A percentile compares a stretch with the other conserved stretches of the same genome.
Evolutionary conservation across 2,797 vertebrate genomes (phyloP).

Genomic region (Catostomus latipinnis): DNA sequence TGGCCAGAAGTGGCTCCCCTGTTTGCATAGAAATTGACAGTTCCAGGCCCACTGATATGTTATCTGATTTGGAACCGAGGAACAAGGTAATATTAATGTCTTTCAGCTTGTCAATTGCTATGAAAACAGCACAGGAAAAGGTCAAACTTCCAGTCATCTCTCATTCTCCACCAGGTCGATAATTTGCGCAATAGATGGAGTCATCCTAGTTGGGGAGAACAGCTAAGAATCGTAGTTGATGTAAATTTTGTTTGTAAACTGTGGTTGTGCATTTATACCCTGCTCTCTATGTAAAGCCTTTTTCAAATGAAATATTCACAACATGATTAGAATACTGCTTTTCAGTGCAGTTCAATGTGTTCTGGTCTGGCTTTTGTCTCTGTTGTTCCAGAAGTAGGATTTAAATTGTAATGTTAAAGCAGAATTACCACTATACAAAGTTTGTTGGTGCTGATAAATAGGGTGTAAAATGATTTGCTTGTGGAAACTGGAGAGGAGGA

Average conservation of each 20-base stretch:
- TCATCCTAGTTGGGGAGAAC: conserved; percentile 1
- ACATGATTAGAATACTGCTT: conserved; percentile 43
- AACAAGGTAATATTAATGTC: conserved; percentile 39
- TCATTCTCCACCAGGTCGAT: background rate
- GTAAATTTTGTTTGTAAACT: conserved; percentile 3
- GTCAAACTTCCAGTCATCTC: conserved; percentile 30
- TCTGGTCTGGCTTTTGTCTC: conserved; percentile 63
- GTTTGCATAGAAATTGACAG: conserved; percentile 71
- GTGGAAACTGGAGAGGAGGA: conserved; percentile 31
- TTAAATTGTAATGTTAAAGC: conserved; percentile 14
- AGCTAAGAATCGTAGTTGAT: background rate
- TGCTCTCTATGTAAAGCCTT: conserved; percentile 26
- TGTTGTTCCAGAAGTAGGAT: conserved; percentile 41
- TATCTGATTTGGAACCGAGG: conserved; percentile 64
- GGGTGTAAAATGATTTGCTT: conserved; percentile 21
- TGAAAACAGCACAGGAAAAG: conserved; percentile 28
- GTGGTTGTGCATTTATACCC: conserved; percentile 28
- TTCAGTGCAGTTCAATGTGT: conserved; percentile 67
- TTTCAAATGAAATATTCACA: conserved; percentile 55
- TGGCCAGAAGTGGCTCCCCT: conserved; percentile 10
- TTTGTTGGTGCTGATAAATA: conserved; percentile 16
- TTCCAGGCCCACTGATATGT: conserved; percentile 53
- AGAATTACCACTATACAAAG: conserved; percentile 24
- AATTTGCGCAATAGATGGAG: conserved; percentile 5
- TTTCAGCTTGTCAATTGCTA: conserved; percentile 44